These are phyloP conservation scores for Cybosia mesomella DNA, from an alignment of 2,888 invertebrate genomes.

Conservation along the genomic window DNA sequence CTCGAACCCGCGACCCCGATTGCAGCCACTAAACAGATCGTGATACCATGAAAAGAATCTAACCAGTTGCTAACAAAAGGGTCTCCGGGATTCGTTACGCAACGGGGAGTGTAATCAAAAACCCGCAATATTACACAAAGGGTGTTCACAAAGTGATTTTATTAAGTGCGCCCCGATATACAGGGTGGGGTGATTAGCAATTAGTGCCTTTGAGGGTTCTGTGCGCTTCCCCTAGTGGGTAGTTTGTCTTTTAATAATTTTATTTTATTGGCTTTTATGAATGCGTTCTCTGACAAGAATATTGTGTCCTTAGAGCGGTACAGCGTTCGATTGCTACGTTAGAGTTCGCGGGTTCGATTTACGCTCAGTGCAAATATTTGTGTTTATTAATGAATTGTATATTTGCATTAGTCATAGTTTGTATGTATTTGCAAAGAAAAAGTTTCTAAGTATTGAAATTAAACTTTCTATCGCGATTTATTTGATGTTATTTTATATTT, in stretches of 20 bases:
- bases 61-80: conserved; percentile 18
- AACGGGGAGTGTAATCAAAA: conserved; percentile 45
- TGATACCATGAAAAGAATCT: conserved; percentile 9
- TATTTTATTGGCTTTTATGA: conserved; percentile 10
- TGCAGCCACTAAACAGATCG: not conserved
- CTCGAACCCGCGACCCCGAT: not conserved
- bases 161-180: conserved; percentile 68
- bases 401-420: too few relatives aligned
- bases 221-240: conserved; percentile 14
- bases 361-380: not conserved
- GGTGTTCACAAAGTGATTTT: conserved; percentile 70
- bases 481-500: too few relatives aligned
- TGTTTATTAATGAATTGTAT: too few relatives aligned
- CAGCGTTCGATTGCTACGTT: too few relatives aligned
- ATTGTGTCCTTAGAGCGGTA: not conserved
- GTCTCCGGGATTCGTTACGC: conserved; percentile 11
- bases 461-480: too few relatives aligned
- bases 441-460: too few relatives aligned
- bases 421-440: too few relatives aligned
- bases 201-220: conserved; percentile 43
- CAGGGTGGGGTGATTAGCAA: conserved; percentile 66
- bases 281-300: not conserved
- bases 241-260: conserved; percentile 36
- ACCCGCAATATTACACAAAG: conserved; percentile 57
- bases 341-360: too few relatives aligned